Evolutionary conservation across 2,797 vertebrate species (phyloP).

Genomic region (Syndactyla subalaris): DNA sequence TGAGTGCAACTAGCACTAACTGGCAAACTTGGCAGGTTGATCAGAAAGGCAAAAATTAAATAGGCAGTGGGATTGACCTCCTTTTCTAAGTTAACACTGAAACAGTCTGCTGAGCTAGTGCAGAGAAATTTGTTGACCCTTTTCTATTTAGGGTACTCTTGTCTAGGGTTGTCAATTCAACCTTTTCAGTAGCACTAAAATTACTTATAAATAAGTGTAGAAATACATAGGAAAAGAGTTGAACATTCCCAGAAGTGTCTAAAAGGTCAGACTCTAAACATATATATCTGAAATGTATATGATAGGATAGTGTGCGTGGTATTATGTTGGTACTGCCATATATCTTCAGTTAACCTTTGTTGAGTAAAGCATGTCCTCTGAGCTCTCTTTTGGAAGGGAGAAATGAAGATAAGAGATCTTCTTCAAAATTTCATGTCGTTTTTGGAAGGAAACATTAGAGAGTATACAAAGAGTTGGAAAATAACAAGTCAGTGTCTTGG

Average conservation of each 20-base stretch:
- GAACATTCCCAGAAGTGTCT: not conserved
- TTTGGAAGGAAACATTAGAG: not conserved
- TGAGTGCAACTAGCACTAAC: constrained; percentile 12
- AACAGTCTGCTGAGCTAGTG: not conserved
- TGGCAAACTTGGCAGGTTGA: constrained; percentile 9
- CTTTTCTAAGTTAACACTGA: not conserved
- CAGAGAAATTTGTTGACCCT: constrained; percentile 8
- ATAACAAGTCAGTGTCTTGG: not conserved
- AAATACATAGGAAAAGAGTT: not conserved
- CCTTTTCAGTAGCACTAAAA: not conserved
- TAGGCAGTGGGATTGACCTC: not conserved
- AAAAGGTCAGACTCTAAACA: not conserved
- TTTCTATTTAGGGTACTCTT: not conserved
- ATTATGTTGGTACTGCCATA: not conserved
- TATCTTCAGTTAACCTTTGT: not conserved
- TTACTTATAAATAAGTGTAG: not conserved
- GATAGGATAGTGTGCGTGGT: not conserved
- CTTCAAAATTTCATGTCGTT: not conserved
- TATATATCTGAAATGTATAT: not conserved
- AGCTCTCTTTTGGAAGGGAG: not conserved
- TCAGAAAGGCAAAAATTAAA: constrained; percentile 9
- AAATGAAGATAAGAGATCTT: not conserved
- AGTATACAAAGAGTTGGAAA: not conserved
- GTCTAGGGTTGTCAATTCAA: not conserved
- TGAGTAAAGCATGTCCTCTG: not conserved